A percentile compares a stretch with the other conserved stretches of the same genome.
These are phyloP conservation scores for Caerostris darwini DNA, from an alignment of 1,140 invertebrate species.

Conservation along the genomic window DNA sequence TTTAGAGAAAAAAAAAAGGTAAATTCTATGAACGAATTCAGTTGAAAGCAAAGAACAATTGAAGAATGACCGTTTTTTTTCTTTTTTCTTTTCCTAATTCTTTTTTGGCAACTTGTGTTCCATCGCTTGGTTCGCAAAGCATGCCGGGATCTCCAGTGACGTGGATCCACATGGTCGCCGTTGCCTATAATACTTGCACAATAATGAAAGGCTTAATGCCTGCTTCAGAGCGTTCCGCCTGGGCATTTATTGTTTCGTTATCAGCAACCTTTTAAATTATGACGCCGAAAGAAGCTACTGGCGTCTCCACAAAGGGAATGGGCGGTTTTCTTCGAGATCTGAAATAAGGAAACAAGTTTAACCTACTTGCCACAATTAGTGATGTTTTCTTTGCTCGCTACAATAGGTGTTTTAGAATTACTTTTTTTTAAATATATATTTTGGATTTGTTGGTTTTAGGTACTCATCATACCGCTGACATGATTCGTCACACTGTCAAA, in stretches of 20 bases:
- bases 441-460: too few species aligned
- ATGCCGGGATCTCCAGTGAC: neutral
- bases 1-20: neutral
- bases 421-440: too few species aligned
- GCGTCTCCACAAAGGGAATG: neutral
- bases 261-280: neutral
- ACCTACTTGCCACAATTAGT: neutral
- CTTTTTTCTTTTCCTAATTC: neutral
- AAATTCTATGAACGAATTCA: neutral
- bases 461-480: too few species aligned
- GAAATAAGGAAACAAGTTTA: neutral
- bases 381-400: too few species aligned
- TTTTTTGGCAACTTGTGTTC: neutral
- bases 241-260: neutral
- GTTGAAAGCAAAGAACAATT: neutral
- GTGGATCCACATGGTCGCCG: neutral
- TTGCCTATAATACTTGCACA: neutral
- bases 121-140: neutral
- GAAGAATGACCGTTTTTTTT: neutral
- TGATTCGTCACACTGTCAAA: too few species aligned
- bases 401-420: too few species aligned
- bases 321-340: too few species aligned
- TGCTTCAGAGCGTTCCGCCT: neutral
- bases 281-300: too few species aligned
- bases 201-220: neutral